phyloP scores from a whole-genome alignment of 2,888 invertebrate genomes.

The Acrobasis suavella region DNA sequence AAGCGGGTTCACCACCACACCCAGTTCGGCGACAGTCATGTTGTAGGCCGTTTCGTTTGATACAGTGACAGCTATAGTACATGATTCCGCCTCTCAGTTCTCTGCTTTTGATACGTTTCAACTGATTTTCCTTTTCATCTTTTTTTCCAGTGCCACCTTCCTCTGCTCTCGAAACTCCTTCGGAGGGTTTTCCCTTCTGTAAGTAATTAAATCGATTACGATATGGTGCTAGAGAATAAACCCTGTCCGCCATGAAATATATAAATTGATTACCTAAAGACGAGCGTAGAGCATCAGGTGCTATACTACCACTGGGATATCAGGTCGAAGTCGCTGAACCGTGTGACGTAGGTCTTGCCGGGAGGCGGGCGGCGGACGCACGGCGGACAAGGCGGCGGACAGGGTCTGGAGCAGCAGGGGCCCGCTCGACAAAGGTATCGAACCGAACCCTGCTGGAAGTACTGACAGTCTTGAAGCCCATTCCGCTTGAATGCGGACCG shows the following conservation, averaged over 20 bases:
- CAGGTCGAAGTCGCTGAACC: constrained; percentile 76
- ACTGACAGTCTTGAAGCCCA: constrained; percentile 77
- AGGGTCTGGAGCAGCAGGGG: constrained; percentile 58
- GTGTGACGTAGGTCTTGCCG: constrained; percentile 76
- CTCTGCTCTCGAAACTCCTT: constrained; percentile 51
- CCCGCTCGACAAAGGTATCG: constrained; percentile 74
- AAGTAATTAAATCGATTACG: constrained; percentile 32
- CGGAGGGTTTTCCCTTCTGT: constrained; percentile 58
- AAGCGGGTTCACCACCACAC: constrained; percentile 78
- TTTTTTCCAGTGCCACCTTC: constrained; percentile 67
- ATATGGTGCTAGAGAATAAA: constrained; percentile 21
- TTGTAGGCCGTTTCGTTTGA: constrained; percentile 83
- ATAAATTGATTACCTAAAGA: constrained; percentile 57
- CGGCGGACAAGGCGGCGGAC: constrained; percentile 73
- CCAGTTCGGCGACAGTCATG: constrained; percentile 81
- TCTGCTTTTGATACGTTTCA: constrained; percentile 75
- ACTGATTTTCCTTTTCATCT: constrained; percentile 68
- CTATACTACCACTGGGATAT: constrained; percentile 73
- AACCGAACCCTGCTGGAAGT: constrained; percentile 76
- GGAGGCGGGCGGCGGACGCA: constrained; percentile 73
- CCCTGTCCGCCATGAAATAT: constrained; percentile 62
- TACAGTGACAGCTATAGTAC: constrained; percentile 82
- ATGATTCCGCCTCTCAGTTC: constrained; percentile 81
- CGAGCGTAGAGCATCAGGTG: constrained; percentile 42
- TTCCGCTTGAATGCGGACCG: constrained; percentile 80